These are phyloP conservation scores for Connochaetes taurinus DNA, from an alignment of 2,113 vertebrate genomes.

Conservation along the genomic window DNA sequence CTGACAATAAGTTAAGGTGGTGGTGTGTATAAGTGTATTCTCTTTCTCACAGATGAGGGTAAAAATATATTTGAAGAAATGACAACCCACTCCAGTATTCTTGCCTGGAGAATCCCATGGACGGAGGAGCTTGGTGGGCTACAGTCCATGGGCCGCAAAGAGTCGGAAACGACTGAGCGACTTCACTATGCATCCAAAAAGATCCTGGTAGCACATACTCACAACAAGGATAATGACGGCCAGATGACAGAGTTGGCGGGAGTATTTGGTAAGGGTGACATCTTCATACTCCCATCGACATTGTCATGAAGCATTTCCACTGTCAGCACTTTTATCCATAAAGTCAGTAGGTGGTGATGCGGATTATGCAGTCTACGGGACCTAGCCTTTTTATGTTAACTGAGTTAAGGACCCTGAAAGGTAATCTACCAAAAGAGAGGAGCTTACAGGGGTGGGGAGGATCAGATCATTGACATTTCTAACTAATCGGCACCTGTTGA, in stretches of 20 bases:
- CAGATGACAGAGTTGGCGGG: accelerated
- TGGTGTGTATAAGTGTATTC: background rate
- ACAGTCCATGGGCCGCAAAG: no score
- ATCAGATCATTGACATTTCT: background rate
- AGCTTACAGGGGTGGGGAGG: background rate
- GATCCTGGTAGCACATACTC: background rate
- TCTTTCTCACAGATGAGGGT: background rate
- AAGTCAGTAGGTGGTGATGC: background rate
- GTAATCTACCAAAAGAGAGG: background rate
- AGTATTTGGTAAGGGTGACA: background rate
- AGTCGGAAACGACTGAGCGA: no score
- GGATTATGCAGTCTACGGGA: background rate
- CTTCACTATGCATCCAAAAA: background rate
- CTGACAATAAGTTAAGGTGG: background rate
- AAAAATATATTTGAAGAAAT: background rate
- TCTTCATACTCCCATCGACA: accelerated
- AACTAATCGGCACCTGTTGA: background rate
- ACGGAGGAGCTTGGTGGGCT: no score
- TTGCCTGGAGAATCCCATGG: no score
- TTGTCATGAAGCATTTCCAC: background rate
- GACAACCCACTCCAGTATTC: no score
- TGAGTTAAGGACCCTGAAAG: background rate
- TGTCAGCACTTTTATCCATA: accelerated
- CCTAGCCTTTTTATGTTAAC: background rate
- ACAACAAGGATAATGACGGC: background rate